Percentiles rank a stretch among this genome's conserved stretches.
Evolutionary conservation across 2,113 vertebrate species (phyloP).

Genomic region (Benitochromis conjunctus): DNA sequence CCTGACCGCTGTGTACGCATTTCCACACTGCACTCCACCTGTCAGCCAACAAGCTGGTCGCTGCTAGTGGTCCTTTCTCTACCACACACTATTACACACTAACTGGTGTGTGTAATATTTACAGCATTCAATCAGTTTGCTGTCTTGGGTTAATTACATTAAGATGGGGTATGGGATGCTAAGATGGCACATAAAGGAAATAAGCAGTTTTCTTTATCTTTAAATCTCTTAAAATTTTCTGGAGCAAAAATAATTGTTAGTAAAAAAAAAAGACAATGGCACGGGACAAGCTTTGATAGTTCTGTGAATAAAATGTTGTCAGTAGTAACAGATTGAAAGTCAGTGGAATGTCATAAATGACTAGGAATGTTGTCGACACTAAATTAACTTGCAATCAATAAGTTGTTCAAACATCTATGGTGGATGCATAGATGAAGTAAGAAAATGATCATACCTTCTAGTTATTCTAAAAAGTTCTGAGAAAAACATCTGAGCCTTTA

Average conservation of each 20-base stretch:
- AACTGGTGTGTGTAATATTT: not conserved
- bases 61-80: not conserved
- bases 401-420: not conserved
- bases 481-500: not conserved
- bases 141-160: not conserved
- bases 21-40: constrained; percentile 18
- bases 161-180: not conserved
- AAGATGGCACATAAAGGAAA: not conserved
- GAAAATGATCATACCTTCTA: not conserved
- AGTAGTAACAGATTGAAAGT: not conserved
- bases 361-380: not conserved
- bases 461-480: not conserved
- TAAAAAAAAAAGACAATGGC: not conserved
- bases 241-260: not conserved
- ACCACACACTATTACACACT: too few relatives aligned
- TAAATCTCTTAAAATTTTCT: too few relatives aligned
- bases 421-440: not conserved
- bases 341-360: not conserved
- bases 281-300: not conserved
- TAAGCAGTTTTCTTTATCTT: not conserved
- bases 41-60: not conserved
- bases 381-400: not conserved
- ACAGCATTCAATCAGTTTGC: not conserved
- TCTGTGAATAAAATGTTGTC: not conserved
- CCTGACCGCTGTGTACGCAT: not conserved